Evolutionary conservation across 2,113 vertebrate genomes (phyloP).

Genomic region (Tympanuchus pallidicinctus): DNA sequence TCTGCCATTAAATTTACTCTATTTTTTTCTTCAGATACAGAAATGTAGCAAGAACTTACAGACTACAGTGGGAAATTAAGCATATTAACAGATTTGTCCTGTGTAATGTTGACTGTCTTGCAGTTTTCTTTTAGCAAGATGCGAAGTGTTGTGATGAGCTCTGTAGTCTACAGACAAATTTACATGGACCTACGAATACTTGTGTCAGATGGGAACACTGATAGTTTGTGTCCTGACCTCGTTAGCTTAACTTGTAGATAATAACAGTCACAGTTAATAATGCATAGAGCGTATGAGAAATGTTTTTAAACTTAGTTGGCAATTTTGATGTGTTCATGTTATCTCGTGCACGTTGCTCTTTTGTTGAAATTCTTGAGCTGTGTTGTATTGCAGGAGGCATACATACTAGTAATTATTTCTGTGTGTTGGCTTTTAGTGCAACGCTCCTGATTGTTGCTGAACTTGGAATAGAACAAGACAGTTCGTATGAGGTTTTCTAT

Average conservation of each 20-base stretch:
- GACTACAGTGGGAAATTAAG: neutral
- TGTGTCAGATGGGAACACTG: slow-evolving; percentile 46
- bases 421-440: neutral
- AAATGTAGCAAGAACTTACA: neutral
- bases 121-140: slow-evolving; percentile 14
- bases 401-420: neutral
- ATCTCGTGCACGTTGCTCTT: neutral
- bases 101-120: neutral
- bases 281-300: neutral
- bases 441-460: neutral
- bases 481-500: neutral
- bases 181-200: neutral
- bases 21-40: neutral
- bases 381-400: neutral
- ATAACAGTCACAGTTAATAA: neutral
- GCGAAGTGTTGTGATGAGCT: slow-evolving; percentile 27
- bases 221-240: slow-evolving; percentile 47
- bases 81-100: no score
- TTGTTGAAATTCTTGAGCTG: neutral
- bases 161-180: slow-evolving; percentile 6
- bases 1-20: neutral
- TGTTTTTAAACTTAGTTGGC: neutral
- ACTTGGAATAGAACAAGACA: neutral
- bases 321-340: neutral
- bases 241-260: slow-evolving; percentile 29